Evolutionary conservation across 2,113 vertebrate species (phyloP), one percentile per base, ranked within the genome.

Genomic region (Brachirus orientalis): DNA sequence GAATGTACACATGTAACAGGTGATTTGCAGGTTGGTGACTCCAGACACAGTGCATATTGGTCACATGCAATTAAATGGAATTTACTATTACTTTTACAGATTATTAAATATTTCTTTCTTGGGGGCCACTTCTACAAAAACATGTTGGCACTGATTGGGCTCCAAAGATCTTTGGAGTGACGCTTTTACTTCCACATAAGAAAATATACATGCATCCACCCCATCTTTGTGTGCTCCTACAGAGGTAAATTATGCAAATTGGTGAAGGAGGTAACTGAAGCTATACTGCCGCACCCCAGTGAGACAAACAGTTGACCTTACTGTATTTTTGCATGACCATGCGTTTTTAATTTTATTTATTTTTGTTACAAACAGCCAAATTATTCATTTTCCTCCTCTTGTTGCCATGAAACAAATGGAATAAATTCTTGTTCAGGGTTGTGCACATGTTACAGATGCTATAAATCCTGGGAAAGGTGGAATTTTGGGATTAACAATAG

Each of bases 221-320:
- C 17, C 8, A 0, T 3, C 28, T 45, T 10, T 38, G 11, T 46
- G n/a, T 22, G 18, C 33, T 57, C 10, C 10, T 8, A 20, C 2
- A 64, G 5, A 66, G 22, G 17, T 46, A 52, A 22, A 57, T 56
- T 13, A 67, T 40, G 19, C 44, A 66, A 28, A 28, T 3, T 28
- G 28, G 28, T 28, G 40, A 46, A 20, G 55, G 18, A 37, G 19
- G 22, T 13, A 33, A 40, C 10, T 48, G 3, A 3, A 16, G 33
- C 10, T 0, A 17, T 17, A 7, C 16, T 13, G 33, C 40, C 17
- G 8, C n/a, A n/a, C n/a, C 22, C 36, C 37, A 36, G 20, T 51
- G 17, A 9, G 38, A 20, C 20, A 20, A 58, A 19, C 19, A 28
- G 17, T 50, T 28, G 28, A 28, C 28, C 4, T 18, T 19, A 3